phyloP scores from a whole-genome alignment of 23 tunicate species.

The Diplosoma virens region DNA sequence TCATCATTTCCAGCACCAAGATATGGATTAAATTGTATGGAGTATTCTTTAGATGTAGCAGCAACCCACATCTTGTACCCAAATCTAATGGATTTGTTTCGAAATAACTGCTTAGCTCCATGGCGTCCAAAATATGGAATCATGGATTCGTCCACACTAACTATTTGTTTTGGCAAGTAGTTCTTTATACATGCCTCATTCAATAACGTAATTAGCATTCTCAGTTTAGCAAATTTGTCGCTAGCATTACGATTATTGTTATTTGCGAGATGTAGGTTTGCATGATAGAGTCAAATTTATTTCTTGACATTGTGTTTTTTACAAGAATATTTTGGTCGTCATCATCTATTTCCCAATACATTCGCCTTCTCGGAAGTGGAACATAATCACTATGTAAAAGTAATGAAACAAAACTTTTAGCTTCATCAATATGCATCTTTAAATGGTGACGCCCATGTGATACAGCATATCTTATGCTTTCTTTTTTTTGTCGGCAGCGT shows the following conservation, averaged over 20 bases:
- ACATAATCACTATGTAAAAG: background rate
- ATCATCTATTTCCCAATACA: background rate
- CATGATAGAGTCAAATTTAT: background rate
- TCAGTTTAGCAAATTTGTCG: background rate
- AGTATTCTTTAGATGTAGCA: background rate
- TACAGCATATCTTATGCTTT: too few species aligned
- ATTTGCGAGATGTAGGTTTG: background rate
- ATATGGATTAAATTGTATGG: too few species aligned
- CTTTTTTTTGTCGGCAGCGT: too few species aligned
- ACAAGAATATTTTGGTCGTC: background rate
- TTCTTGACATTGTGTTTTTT: background rate
- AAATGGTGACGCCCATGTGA: too few species aligned
- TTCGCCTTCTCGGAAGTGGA: background rate
- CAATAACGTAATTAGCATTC: background rate
- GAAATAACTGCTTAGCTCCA: background rate
- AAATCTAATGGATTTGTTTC: background rate
- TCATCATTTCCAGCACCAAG: too few species aligned
- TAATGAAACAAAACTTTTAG: too few species aligned
- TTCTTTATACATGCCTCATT: background rate
- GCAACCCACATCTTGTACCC: background rate
- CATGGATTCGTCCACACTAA: background rate
- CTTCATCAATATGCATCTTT: too few species aligned
- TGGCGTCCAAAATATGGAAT: background rate
- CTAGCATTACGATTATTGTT: background rate
- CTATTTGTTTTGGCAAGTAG: background rate